Conservation (phyloP, 1,140 invertebrate genomes). For the Hyles euphorbiae region DNA sequence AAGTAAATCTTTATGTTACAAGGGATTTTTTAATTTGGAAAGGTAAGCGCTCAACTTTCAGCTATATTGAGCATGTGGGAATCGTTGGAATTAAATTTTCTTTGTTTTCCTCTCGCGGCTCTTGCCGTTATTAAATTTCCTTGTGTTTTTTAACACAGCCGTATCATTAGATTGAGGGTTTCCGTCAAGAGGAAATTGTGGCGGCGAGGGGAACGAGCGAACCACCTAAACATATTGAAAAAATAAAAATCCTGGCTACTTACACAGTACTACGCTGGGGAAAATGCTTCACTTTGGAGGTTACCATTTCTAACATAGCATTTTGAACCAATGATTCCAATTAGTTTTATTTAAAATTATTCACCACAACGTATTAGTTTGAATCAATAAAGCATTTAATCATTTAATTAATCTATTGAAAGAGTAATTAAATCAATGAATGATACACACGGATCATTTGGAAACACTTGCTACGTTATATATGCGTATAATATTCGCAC, state of each 20-base stretch:
- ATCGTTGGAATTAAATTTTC: conserved; percentile 73
- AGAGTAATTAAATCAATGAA: too few relatives aligned
- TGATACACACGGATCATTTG: too few relatives aligned
- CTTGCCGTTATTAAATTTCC: conserved; percentile 75
- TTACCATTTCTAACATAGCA: background rate
- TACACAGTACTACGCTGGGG: conserved; percentile 25
- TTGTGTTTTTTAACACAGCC: conserved; percentile 76
- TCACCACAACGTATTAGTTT: too few relatives aligned
- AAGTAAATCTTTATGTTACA: background rate
- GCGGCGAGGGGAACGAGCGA: conserved; percentile 60
- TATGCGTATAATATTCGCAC: too few relatives aligned
- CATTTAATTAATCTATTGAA: too few relatives aligned
- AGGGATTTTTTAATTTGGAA: conserved; percentile 51
- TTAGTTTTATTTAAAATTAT: too few relatives aligned
- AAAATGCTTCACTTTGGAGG: conserved; percentile 40
- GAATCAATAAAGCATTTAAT: too few relatives aligned
- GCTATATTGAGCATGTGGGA: conserved; percentile 71
- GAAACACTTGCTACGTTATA: too few relatives aligned
- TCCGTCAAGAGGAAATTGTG: conserved; percentile 74
- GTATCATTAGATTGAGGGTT: conserved; percentile 76
- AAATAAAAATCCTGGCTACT: conserved; percentile 72
- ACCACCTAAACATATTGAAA: conserved; percentile 73
- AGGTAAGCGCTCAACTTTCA: conserved; percentile 47
- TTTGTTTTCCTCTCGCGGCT: conserved; percentile 66
- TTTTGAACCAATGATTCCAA: too few relatives aligned